phyloP scores from a whole-genome alignment of 2,888 invertebrate genomes.

The Drosophila multiciliata region DNA sequence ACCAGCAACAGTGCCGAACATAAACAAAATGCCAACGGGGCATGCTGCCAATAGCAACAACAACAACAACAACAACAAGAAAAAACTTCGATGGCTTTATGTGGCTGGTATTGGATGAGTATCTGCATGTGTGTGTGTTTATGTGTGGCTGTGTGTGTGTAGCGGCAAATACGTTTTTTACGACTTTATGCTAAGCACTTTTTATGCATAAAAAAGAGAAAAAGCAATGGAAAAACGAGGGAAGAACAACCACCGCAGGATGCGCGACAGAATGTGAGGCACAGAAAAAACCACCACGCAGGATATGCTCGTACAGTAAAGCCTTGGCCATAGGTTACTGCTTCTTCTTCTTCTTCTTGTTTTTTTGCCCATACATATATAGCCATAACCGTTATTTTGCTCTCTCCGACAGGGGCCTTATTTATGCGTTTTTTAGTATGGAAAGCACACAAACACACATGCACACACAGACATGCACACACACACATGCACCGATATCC shows the following conservation, averaged over 20 bases:
- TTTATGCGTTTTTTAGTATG: constrained; percentile 83
- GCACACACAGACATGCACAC: constrained; percentile 15
- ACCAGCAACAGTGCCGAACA: constrained; percentile 38
- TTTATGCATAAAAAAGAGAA: constrained; percentile 77
- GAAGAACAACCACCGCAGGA: constrained; percentile 45
- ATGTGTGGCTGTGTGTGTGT: constrained; percentile 38
- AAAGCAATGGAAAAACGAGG: constrained; percentile 17
- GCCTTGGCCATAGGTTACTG: constrained; percentile 12
- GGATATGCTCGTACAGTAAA: constrained; percentile 12
- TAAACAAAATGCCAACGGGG: constrained; percentile 60
- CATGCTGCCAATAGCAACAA: constrained; percentile 71
- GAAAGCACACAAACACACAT: constrained; percentile 61
- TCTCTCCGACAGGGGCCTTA: constrained; percentile 64
- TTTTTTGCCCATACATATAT: constrained; percentile 15
- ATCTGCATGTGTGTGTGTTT: constrained; percentile 16
- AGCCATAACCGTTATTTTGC: constrained; percentile 72
- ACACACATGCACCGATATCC: constrained; percentile 57
- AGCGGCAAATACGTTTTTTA: constrained; percentile 81
- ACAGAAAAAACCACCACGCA: constrained; percentile 46
- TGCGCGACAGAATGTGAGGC: constrained; percentile 10
- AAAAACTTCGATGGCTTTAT: constrained; percentile 32
- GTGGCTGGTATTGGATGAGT: constrained; percentile 49
- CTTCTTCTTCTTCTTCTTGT: not conserved
- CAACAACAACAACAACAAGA: not conserved
- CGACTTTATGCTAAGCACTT: constrained; percentile 83